These are phyloP conservation scores for Darevskia mixta DNA, from an alignment of 2,797 vertebrate genomes.

Conservation along the genomic window DNA sequence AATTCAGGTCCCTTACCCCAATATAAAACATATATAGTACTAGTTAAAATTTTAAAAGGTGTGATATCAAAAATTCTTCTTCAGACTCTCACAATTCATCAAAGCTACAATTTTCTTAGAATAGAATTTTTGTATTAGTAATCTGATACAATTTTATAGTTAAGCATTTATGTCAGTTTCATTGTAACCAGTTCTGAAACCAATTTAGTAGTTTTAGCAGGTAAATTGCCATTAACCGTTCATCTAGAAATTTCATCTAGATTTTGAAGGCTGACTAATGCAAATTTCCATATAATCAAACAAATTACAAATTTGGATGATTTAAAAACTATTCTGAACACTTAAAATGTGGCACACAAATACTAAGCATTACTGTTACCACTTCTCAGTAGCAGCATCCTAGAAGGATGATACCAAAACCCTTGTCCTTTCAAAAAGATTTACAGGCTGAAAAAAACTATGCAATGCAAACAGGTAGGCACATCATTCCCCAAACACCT, in stretches of 20 bases:
- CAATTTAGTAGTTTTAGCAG: not conserved
- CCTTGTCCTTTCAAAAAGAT: not conserved
- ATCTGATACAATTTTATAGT: not conserved
- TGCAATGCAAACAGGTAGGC: not conserved
- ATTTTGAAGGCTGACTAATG: not conserved
- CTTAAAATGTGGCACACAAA: not conserved
- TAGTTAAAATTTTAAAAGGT: not conserved
- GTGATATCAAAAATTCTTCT: not conserved
- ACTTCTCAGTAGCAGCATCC: not conserved
- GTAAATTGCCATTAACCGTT: not conserved
- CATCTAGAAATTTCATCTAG: not conserved
- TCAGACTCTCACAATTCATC: not conserved
- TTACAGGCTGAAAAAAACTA: not conserved
- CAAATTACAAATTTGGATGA: not conserved
- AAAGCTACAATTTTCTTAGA: not conserved
- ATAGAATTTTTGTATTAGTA: not conserved
- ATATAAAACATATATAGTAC: not conserved
- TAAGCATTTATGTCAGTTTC: not conserved
- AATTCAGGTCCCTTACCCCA: not conserved
- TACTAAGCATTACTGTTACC: not conserved
- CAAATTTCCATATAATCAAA: not conserved
- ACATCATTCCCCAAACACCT: not conserved
- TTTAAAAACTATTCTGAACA: not conserved
- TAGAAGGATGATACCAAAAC: not conserved
- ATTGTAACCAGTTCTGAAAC: not conserved